Evolutionary conservation across 2,797 vertebrate genomes (phyloP).

Genomic region (Poecile montanus): DNA sequence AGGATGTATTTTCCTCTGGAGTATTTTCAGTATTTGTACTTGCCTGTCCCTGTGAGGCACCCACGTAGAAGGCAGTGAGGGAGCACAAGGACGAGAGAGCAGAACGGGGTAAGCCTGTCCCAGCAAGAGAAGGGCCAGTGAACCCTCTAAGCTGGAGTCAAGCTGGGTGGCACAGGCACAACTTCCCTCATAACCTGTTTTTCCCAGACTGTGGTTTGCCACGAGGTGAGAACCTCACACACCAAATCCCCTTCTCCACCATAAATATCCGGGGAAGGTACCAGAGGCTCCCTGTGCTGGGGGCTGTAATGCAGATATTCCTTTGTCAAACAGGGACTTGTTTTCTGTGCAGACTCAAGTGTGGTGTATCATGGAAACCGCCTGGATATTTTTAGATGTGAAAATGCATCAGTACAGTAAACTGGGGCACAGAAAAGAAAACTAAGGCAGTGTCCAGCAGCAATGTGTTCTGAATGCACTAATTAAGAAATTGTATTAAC

Average conservation of each 20-base stretch:
- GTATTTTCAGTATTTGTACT: neutral
- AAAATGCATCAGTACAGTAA: slow-evolving; percentile 16
- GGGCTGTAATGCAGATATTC: neutral
- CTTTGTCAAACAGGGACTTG: neutral
- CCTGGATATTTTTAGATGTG: slow-evolving; percentile 7
- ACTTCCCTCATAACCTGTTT: neutral
- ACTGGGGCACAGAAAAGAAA: slow-evolving; percentile 10
- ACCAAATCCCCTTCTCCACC: neutral
- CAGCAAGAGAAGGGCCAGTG: neutral
- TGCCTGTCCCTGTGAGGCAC: neutral
- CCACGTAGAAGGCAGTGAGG: neutral
- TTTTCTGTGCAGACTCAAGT: neutral
- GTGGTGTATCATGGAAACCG: slow-evolving; percentile 15
- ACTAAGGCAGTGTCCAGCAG: neutral
- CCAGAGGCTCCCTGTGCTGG: neutral
- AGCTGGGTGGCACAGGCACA: neutral
- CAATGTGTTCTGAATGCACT: neutral
- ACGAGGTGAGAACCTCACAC: neutral
- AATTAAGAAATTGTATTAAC: neutral
- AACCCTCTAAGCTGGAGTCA: neutral
- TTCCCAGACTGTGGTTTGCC: neutral
- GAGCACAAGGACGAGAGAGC: neutral
- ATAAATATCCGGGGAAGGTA: neutral
- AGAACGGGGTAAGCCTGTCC: neutral
- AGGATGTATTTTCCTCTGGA: neutral